Evolutionary conservation across 2,888 invertebrate species (phyloP), one percentile per base, ranked within the genome.

Genomic region (Rhagium mordax): DNA sequence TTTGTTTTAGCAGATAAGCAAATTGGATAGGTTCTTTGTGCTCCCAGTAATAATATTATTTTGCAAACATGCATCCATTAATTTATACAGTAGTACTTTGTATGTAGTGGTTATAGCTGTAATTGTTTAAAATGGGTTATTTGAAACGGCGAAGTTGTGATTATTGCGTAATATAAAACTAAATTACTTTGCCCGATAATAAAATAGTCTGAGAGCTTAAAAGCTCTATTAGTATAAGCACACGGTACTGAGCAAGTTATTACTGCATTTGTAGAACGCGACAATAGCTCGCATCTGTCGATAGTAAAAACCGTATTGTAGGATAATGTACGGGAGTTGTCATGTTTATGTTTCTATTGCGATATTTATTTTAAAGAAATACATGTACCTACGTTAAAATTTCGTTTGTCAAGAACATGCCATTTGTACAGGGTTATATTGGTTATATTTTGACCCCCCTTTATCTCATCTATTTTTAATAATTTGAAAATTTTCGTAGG

Each of bases 131-230:
- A 24, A 33, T 33, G 59, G 33, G 29, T 59, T 16, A 59, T 59
- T 59, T 59, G 59, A 59, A 59, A 16, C 16, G 5, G 29, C 33
- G 18, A 59, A 59, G 33, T 59, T 33, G 33, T 33, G 27, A 33
- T 16, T 59, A 59, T 59, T 59, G 59, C 33, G 10, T 59, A 33
- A 59, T 59, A 33, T 59, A 59, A 59, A 59, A 59, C 29, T 27
- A 59, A 29, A 29, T 59, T 33, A 29, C 33, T 20, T 27, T 27
- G 27, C 57, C 16, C n/a, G 16, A 27, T 29, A 57, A 20, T 57
- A 57, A 57, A 57, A 24, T 57, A 57, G 57, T 24, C 29, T 29
- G 24, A 57, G 27, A 3, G 57, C 57, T 57, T 57, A 29, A 57
- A 57, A 57, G 57, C 57, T 20, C 57, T 29, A 27, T 57, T 57